Percentiles rank a stretch among this genome's conserved stretches.
Evolutionary conservation across 64 coral and sea anemone species (phyloP).

Genomic region (Dendrophyllia cribrosa): DNA sequence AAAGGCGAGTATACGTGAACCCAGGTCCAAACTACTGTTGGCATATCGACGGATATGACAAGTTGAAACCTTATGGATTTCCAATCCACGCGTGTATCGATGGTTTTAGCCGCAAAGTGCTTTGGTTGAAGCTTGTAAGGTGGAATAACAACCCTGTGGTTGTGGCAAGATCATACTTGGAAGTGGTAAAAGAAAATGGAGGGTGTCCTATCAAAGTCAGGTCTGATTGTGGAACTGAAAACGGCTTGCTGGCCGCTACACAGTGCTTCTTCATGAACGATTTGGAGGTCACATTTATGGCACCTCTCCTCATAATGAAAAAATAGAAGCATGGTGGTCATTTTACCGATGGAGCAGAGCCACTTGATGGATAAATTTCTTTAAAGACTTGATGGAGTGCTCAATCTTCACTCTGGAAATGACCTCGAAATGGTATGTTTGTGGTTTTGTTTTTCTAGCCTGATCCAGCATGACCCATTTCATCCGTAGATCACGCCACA

Average conservation of each 20-base stretch:
- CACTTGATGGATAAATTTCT: constrained; percentile 44
- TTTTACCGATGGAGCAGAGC: constrained; percentile 15
- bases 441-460: constrained; percentile 36
- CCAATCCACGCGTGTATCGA: constrained; percentile 42
- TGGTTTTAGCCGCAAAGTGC: constrained; percentile 10
- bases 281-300: constrained; percentile 19
- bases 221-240: constrained; percentile 39
- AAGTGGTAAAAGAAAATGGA: constrained; percentile 17
- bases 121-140: constrained; percentile 15
- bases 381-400: constrained; percentile 22
- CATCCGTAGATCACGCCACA: constrained; percentile 50
- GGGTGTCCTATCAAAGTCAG: constrained; percentile 19
- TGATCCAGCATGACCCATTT: constrained; percentile 37
- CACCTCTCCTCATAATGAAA: constrained; percentile 28
- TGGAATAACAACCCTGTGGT: constrained; percentile 2
- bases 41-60: constrained; percentile 21
- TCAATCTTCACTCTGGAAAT: constrained; percentile 19
- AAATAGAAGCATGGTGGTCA: constrained; percentile 31
- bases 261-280: constrained; percentile 46
- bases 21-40: constrained; percentile 40
- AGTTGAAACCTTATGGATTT: constrained; percentile 1
- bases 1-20: constrained; percentile 6
- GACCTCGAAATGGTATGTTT: not conserved
- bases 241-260: constrained; percentile 15
- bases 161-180: not conserved